Conservation (phyloP, 2,797 vertebrate species). For the Lagorchestes hirsutus region DNA sequence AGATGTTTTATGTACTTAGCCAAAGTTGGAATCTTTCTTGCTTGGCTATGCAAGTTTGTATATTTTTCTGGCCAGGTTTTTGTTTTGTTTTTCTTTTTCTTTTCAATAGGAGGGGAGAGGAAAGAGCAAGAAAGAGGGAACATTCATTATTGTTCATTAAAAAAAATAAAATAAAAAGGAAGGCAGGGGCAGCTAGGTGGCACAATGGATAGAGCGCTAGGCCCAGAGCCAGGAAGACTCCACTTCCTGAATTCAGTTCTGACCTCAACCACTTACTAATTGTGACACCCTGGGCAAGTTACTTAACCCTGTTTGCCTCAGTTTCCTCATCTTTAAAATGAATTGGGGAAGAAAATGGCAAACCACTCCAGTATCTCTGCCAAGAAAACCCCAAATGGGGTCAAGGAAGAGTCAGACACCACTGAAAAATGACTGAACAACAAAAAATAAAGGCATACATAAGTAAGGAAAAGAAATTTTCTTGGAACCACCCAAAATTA, state of each 20-base stretch:
- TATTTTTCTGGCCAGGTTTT: neutral
- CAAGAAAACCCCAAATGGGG: neutral
- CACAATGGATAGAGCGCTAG: neutral
- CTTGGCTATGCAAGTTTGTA: neutral
- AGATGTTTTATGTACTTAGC: neutral
- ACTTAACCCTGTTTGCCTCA: neutral
- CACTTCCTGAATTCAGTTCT: neutral
- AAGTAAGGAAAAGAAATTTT: slow-evolving; percentile 47
- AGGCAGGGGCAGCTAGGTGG: neutral
- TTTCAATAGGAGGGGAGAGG: neutral
- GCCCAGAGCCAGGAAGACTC: neutral
- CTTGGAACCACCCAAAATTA: neutral
- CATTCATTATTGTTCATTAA: neutral
- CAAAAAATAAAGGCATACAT: slow-evolving; percentile 28
- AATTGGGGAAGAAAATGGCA: neutral
- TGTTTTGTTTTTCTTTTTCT: neutral
- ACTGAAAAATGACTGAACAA: neutral
- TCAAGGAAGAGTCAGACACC: neutral
- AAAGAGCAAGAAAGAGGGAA: neutral
- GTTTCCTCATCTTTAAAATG: neutral
- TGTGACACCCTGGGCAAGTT: neutral
- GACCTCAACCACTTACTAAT: neutral
- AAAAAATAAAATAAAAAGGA: neutral
- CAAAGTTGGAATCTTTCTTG: neutral
- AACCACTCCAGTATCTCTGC: neutral